Conservation (phyloP, 2,797 vertebrate species). For the Xenopus petersii region DNA sequence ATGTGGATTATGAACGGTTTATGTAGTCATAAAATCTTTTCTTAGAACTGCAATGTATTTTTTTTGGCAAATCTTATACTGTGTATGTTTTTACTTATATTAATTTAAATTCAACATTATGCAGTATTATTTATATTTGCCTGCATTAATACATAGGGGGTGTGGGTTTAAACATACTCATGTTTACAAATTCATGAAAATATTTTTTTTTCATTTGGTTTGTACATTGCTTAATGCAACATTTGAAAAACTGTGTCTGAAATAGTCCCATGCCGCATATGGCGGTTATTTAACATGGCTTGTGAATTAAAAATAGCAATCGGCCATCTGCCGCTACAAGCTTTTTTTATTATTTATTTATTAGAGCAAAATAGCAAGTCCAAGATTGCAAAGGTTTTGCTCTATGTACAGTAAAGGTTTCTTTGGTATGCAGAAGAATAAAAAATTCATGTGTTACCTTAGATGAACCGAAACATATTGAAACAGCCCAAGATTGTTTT, state of each 20-base stretch:
- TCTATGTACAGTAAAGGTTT: constrained; percentile 62
- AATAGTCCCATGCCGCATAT: constrained; percentile 73
- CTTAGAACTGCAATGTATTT: too few species aligned
- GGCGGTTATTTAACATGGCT: constrained; percentile 77
- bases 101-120: too few species aligned
- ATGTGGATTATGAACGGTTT: too few species aligned
- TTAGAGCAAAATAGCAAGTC: too few species aligned
- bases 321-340: constrained; percentile 75
- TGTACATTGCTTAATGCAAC: constrained; percentile 70
- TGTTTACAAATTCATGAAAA: constrained; percentile 2
- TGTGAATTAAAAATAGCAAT: constrained; percentile 80
- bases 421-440: constrained; percentile 62
- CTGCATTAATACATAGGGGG: too few species aligned
- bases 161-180: constrained; percentile 3
- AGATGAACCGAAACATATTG: constrained; percentile 48
- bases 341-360: constrained; percentile 49
- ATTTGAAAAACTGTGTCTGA: constrained; percentile 71
- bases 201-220: constrained; percentile 37
- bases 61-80: too few species aligned
- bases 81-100: too few species aligned
- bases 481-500: too few species aligned
- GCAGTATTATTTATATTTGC: too few species aligned
- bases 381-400: too few species aligned
- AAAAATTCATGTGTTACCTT: constrained; percentile 60
- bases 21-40: too few species aligned